Conservation (phyloP, 1,140 invertebrate genomes). For the Zaprionus kolodkinae region DNA sequence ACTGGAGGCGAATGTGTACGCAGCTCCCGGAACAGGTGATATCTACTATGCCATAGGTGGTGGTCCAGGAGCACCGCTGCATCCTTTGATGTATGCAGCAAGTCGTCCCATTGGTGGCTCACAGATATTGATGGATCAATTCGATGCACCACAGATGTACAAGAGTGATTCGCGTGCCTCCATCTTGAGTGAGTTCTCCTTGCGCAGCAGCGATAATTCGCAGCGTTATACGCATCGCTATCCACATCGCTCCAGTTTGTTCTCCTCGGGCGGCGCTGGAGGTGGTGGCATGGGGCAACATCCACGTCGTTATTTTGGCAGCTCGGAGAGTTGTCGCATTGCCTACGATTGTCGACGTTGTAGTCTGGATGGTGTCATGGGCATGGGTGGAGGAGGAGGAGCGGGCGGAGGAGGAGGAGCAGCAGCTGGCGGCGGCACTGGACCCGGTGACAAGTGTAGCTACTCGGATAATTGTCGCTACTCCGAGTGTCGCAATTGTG, state of each 20-base stretch:
- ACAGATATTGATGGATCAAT: conserved; percentile 73
- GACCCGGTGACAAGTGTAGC: conserved; percentile 68
- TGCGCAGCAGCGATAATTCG: conserved; percentile 79
- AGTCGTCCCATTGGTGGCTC: conserved; percentile 78
- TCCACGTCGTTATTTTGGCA: conserved; percentile 78
- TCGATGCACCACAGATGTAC: conserved; percentile 78
- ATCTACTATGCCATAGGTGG: conserved; percentile 66
- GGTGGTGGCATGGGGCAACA: conserved; percentile 29
- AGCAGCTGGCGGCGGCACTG: not conserved
- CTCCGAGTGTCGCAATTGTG: conserved; percentile 78
- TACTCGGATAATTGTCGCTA: conserved; percentile 81
- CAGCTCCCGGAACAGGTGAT: conserved; percentile 52
- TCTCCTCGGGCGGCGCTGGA: conserved; percentile 39
- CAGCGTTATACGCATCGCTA: conserved; percentile 69
- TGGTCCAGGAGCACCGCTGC: conserved; percentile 34
- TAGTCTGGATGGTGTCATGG: conserved; percentile 72
- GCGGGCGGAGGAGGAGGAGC: not conserved
- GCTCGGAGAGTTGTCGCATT: conserved; percentile 81
- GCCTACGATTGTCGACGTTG: conserved; percentile 80
- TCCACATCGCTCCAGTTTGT: conserved; percentile 64
- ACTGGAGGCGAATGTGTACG: conserved; percentile 66
- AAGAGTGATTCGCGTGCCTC: conserved; percentile 82
- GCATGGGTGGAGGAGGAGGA: conserved; percentile 3
- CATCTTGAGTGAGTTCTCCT: conserved; percentile 80
- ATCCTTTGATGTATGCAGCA: conserved; percentile 75